Evolutionary conservation across 2,113 vertebrate genomes (phyloP).

Genomic region (Macaca fascicularis): DNA sequence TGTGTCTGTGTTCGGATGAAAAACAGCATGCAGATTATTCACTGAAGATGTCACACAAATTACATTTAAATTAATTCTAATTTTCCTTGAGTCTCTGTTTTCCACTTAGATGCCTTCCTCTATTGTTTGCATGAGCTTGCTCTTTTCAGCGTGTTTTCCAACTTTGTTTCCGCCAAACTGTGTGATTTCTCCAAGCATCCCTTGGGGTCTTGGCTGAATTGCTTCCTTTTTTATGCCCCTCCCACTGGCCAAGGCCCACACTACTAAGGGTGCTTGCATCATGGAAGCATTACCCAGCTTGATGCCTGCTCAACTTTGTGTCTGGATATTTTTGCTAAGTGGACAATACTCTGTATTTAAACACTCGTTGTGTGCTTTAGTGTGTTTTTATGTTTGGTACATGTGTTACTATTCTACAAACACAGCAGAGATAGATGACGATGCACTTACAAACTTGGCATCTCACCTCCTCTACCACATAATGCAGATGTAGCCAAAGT

Average conservation of each 20-base stretch:
- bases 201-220: neutral
- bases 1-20: neutral
- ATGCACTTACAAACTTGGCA: neutral
- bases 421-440: neutral
- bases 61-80: neutral
- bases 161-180: neutral
- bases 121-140: neutral
- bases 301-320: neutral
- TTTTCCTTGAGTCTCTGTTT: neutral
- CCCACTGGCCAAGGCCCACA: neutral
- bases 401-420: neutral
- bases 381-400: neutral
- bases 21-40: neutral
- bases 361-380: neutral
- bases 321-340: neutral
- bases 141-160: neutral
- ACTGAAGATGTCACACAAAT: neutral
- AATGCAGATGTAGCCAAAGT: neutral
- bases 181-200: neutral
- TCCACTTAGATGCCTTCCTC: neutral
- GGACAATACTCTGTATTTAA: neutral
- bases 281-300: neutral
- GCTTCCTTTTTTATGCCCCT: neutral
- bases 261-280: neutral
- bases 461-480: neutral